Evolutionary conservation across 2,888 invertebrate genomes (phyloP), one percentile per base, ranked within the genome.

Genomic region (Plebejus argus): DNA sequence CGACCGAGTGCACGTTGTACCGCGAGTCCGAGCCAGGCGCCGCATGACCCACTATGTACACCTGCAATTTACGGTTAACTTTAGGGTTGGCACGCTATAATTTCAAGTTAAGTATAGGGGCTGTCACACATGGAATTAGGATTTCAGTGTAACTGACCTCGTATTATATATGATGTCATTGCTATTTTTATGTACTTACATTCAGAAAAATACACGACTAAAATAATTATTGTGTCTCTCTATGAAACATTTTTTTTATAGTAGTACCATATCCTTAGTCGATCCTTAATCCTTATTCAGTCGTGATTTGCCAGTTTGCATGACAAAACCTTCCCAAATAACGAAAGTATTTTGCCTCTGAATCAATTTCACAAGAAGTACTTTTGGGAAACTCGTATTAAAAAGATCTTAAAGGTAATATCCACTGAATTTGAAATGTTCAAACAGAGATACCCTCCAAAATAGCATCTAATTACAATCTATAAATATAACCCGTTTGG

Each of bases 31-130:
- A 97, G 20, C 98, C 98, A 0, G 98, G 98, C 0, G 98, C 97
- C 82, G 98, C 97, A 87, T 98, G 98, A 0, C 98, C 98, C 56
- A 98, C 97, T 81, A 98, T 96, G 89, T 98, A 98, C 39, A 98
- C 98, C 98, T 98, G 95, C 66, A 66, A 66, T 66, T 66, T 28
- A 66, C 28, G 66, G 66, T 66, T 66, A 66, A 66, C 28, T 18
- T 66, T 33, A 66, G 28, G 66, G 66, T 33, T 33, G 66, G 15
- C 33, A 58, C 58, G 53, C 98, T 98, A 95, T 28, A 66, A 66
- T 33, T 66, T 28, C 1, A 2, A 28, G 61, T 61, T 61, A 66
- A 66, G 8, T 18, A 0, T 66, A 66, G 28, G 28, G 66, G 28
- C n/a, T 66, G 28, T 5, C 28, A 66, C 28, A 66, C 28, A 66